These are phyloP conservation scores for Plumapathes pennacea DNA, from an alignment of 92 coral and sea anemone species.

Conservation along the genomic window DNA sequence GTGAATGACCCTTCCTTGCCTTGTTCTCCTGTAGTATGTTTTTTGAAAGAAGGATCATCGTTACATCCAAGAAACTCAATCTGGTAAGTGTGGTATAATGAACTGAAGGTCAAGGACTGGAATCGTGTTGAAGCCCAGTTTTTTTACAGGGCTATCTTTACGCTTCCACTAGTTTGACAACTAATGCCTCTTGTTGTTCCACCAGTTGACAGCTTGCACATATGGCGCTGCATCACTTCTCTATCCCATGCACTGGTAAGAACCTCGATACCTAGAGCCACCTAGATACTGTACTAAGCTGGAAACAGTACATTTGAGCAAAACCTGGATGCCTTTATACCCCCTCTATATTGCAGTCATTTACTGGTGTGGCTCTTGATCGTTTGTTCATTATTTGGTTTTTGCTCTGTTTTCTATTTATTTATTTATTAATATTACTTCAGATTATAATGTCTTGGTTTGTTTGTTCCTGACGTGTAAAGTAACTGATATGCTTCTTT, in stretches of 20 bases:
- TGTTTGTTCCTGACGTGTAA: too few relatives aligned
- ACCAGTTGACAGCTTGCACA: conserved; percentile 90
- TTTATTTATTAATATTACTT: too few relatives aligned
- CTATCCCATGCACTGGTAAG: conserved; percentile 97
- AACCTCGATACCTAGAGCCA: neutral
- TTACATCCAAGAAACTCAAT: conserved; percentile 89
- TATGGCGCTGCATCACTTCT: conserved; percentile 88
- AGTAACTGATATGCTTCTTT: too few relatives aligned
- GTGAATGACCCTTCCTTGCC: neutral
- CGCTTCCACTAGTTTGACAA: neutral
- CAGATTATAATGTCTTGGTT: too few relatives aligned
- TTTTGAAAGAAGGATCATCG: conserved; percentile 88
- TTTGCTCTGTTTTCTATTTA: too few relatives aligned
- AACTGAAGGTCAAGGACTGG: neutral
- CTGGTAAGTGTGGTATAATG: conserved; percentile 65
- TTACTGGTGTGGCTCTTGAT: too few relatives aligned
- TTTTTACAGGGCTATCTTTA: neutral
- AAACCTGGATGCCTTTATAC: too few relatives aligned
- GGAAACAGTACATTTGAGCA: too few relatives aligned
- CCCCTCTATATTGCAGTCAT: too few relatives aligned
- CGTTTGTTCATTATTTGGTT: too few relatives aligned
- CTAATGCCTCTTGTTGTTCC: neutral
- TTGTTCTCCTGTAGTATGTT: conserved; percentile 63
- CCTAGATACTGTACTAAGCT: neutral
- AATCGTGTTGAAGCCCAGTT: neutral